These are phyloP conservation scores for Ctenopoma kingsleyae DNA, from an alignment of 2,797 vertebrate species.

Conservation along the genomic window DNA sequence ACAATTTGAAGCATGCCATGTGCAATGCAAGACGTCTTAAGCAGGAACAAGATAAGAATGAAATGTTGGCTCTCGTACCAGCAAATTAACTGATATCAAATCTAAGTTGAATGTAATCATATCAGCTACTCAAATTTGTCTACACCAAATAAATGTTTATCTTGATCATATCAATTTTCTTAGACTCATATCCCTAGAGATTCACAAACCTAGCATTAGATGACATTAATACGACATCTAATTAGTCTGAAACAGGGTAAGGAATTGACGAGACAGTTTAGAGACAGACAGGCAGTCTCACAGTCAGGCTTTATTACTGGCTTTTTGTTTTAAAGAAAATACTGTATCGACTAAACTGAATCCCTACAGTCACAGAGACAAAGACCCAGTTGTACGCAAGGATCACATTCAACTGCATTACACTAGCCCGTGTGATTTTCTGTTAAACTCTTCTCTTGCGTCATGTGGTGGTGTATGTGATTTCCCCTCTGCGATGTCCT, in stretches of 20 bases:
- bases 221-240: slow-evolving; percentile 19
- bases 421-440: slow-evolving; percentile 21
- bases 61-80: neutral
- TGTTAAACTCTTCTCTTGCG: slow-evolving; percentile 31
- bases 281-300: slow-evolving; percentile 4
- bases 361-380: slow-evolving; percentile 22
- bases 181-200: neutral
- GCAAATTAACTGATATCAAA: slow-evolving; percentile 11
- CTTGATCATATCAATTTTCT: slow-evolving; percentile 8
- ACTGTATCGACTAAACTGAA: slow-evolving; percentile 13
- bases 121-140: neutral
- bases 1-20: neutral
- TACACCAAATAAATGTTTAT: slow-evolving; percentile 11
- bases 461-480: slow-evolving; percentile 17
- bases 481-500: slow-evolving; percentile 38
- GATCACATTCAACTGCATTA: slow-evolving; percentile 16
- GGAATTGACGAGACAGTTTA: slow-evolving; percentile 14
- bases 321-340: slow-evolving; percentile 40
- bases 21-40: neutral
- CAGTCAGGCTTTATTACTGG: slow-evolving; percentile 22
- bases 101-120: slow-evolving; percentile 15
- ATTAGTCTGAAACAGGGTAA: slow-evolving; percentile 11
- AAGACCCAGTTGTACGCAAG: slow-evolving; percentile 8
- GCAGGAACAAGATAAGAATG: neutral
- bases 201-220: slow-evolving; percentile 2